phyloP scores from a whole-genome alignment of 2,888 invertebrate genomes.

The Prenolepis imparis region DNA sequence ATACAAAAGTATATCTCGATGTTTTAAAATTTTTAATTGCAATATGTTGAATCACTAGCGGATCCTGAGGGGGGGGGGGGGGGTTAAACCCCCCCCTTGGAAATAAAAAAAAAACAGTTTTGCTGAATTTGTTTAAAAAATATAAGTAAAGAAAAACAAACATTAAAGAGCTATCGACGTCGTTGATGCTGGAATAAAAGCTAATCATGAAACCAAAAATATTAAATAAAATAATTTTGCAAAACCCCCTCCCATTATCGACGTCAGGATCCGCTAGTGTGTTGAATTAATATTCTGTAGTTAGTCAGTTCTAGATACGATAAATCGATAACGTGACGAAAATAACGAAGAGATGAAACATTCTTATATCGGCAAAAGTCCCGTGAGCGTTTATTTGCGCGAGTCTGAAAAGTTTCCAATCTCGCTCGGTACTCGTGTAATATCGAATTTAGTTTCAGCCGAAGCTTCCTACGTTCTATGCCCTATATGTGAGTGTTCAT shows the following conservation, averaged over 20 bases:
- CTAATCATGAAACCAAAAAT: too few species aligned
- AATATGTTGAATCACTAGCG: too few species aligned
- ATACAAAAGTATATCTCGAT: not conserved
- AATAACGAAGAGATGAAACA: not conserved
- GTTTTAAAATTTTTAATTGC: not conserved
- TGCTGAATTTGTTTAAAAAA: too few species aligned
- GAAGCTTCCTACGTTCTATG: not conserved
- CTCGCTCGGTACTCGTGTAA: conserved; percentile 14
- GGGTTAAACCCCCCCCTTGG: too few species aligned
- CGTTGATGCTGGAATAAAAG: too few species aligned
- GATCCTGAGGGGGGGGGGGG: too few species aligned
- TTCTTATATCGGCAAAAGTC: not conserved
- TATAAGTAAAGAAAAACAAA: too few species aligned
- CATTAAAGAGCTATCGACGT: too few species aligned
- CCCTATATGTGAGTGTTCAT: not conserved
- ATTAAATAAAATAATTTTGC: too few species aligned
- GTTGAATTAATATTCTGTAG: not conserved
- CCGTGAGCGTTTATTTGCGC: not conserved
- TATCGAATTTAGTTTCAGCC: conserved; percentile 27
- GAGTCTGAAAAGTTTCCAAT: conserved; percentile 15
- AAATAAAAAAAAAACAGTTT: too few species aligned
- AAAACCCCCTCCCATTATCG: too few species aligned
- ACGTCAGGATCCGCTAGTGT: too few species aligned
- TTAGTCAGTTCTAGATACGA: not conserved
- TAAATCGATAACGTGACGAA: not conserved